Evolutionary conservation across 2,113 vertebrate genomes (phyloP), one percentile per base, ranked within the genome.

Genomic region (Ramphastos sulfuratus): DNA sequence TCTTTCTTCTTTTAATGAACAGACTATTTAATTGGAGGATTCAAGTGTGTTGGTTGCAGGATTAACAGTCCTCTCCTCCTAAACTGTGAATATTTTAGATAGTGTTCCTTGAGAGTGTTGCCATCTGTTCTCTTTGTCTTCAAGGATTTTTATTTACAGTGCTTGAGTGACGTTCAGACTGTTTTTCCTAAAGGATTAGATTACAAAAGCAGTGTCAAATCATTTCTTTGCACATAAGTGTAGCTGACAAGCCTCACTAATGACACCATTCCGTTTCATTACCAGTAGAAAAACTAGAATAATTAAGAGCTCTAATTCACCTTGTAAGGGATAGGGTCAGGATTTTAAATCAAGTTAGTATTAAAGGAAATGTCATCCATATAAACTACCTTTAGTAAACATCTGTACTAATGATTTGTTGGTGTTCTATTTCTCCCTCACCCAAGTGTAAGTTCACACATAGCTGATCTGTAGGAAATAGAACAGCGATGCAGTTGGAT

Each of bases 211-310:
- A 35, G 61, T 30, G 90, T 91, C 91, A 84, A n/a, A 86, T 96
- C 73, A 94, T 93, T 83, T 78, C 87, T 83, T 33, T 63, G 65
- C 85, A 33, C 73, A 2, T 39, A 73, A 95, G 21, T 33, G 70
- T 90, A 73, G 65, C 92, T 96, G 96, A 95, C 92, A 95, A 59
- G 94, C 93, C 87, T 95, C 63, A 13, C 93, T 96, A 94, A 95
- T 88, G 92, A 78, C 66, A 75, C 59, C 54, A 81, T 94, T 87
- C 78, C 79, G 27, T 90, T 85, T 94, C 72, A 91, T 96, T 94
- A 95, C 35, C 70, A 21, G 76, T 24, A 63, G 66, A 48, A 79
- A 79, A 94, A 81, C 60, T 21, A 61, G 21, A 85, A 58, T 91
- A 93, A 95, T 94, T 88, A 95, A 91, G 73, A 76, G 82, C 85